Conservation (phyloP, 1,140 invertebrate species). For the Spodoptera frugiperda region DNA sequence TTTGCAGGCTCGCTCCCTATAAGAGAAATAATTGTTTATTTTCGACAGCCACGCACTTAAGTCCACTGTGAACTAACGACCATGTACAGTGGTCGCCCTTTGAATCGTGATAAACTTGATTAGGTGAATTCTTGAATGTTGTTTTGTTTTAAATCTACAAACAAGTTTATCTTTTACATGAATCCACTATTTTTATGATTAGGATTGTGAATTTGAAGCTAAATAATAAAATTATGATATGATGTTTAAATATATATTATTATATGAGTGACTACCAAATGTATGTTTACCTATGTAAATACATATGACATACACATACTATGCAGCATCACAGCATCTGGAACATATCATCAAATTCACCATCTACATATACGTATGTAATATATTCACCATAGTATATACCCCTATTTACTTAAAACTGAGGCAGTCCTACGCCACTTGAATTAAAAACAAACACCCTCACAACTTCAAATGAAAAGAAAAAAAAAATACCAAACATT, state of each 20-base stretch:
- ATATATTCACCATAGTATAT: too few species aligned
- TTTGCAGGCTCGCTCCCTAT: conserved; percentile 70
- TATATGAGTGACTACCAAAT: too few species aligned
- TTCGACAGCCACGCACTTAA: conserved; percentile 74
- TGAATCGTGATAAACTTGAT: conserved; percentile 32
- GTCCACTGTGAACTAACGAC: conserved; percentile 59
- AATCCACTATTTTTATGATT: background rate
- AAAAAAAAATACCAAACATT: conserved; percentile 15
- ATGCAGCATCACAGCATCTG: too few species aligned
- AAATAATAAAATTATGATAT: too few species aligned
- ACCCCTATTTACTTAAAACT: background rate
- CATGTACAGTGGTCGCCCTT: conserved; percentile 58
- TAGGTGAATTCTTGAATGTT: conserved; percentile 50
- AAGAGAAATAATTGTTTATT: conserved; percentile 84
- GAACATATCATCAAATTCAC: too few species aligned
- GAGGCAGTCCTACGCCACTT: background rate
- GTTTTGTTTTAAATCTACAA: background rate
- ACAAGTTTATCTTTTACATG: background rate
- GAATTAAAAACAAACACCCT: background rate
- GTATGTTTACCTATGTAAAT: too few species aligned
- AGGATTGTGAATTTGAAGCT: background rate
- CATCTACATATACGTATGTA: too few species aligned
- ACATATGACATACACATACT: too few species aligned
- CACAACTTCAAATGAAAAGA: background rate
- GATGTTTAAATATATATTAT: background rate